These are phyloP conservation scores for Lontra canadensis DNA, from an alignment of 2,113 vertebrate genomes.

Conservation along the genomic window DNA sequence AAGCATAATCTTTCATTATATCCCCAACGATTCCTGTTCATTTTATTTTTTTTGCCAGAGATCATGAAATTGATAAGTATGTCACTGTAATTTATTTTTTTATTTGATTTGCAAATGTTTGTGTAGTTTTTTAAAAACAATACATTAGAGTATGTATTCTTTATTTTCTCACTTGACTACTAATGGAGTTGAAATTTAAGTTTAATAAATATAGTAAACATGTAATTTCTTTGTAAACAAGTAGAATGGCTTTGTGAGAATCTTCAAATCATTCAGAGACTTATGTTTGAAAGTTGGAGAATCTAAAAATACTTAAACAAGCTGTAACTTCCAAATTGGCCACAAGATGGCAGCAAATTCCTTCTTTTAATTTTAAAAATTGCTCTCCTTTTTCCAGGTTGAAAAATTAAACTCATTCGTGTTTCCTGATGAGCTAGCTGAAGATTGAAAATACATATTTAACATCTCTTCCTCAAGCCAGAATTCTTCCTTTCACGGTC, in stretches of 20 bases:
- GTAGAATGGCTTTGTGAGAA: background rate
- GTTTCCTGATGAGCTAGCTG: background rate
- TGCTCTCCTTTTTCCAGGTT: background rate
- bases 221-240: background rate
- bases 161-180: background rate
- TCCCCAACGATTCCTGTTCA: background rate
- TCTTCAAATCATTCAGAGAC: background rate
- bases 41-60: background rate
- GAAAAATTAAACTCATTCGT: constrained; percentile 5
- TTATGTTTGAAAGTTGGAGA: background rate
- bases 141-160: background rate
- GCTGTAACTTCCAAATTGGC: background rate
- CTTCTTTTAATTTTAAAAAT: constrained; percentile 65
- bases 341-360: constrained; percentile 82
- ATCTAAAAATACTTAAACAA: background rate
- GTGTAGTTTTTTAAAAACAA: background rate
- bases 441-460: background rate
- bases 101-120: constrained; percentile 20
- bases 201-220: background rate
- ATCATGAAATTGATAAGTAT: background rate
- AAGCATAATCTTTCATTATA: background rate
- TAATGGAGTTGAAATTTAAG: background rate
- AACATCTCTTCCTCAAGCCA: background rate
- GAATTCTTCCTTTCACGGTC: background rate
- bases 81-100: background rate